Evolutionary conservation across 92 coral and sea anemone species (phyloP).

Genomic region (Muricea muricata): DNA sequence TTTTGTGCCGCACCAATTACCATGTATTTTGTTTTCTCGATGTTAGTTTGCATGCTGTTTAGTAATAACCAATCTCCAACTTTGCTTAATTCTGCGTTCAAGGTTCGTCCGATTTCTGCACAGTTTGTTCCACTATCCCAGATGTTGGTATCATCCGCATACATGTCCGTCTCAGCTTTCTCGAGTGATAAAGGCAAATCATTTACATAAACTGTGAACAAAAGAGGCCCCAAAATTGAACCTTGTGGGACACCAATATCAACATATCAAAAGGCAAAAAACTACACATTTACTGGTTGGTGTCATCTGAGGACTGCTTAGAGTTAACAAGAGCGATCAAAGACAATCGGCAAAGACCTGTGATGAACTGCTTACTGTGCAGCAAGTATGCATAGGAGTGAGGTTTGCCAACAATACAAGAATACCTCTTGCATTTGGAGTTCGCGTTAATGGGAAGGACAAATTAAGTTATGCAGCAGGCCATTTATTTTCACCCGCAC

Average conservation of each 20-base stretch:
- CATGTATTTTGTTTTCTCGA: background rate
- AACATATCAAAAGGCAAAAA: no score
- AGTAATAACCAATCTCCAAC: background rate
- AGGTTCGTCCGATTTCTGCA: no score
- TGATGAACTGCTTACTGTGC: constrained; percentile 10
- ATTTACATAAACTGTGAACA: no score
- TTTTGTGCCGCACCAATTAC: background rate
- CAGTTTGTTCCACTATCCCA: no score
- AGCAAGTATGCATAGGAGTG: background rate
- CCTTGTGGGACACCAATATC: no score
- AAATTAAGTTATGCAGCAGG: background rate
- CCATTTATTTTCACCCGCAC: no score
- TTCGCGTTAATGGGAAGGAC: background rate
- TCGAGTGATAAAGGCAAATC: no score
- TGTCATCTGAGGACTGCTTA: constrained; percentile 17
- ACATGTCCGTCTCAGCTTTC: no score
- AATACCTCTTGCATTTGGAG: constrained; percentile 19
- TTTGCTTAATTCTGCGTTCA: background rate
- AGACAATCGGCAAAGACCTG: constrained; percentile 23
- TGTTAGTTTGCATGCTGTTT: background rate
- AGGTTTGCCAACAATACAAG: background rate
- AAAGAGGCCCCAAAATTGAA: no score
- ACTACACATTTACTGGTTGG: no score
- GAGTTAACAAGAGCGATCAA: background rate
- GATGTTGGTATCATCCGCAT: no score